Conservation (phyloP, 1,140 invertebrate species). For the Sitobion miscanthi region DNA sequence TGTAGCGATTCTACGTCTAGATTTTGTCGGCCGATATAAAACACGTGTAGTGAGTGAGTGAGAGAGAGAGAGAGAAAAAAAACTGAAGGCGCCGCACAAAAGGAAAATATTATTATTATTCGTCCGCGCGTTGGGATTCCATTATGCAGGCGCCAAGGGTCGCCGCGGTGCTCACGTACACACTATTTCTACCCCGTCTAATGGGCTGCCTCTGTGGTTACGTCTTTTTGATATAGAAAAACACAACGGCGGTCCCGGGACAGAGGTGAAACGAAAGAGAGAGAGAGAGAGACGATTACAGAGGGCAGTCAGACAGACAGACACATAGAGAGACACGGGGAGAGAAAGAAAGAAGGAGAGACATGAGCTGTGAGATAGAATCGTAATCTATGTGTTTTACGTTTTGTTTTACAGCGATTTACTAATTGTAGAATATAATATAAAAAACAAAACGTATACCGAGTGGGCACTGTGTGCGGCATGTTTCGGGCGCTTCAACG, state of each 20-base stretch:
- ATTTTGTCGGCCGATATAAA: constrained; percentile 46
- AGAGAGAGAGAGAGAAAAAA: not conserved
- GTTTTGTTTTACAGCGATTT: not conserved
- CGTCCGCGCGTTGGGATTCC: constrained; percentile 33
- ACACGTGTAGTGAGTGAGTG: constrained; percentile 20
- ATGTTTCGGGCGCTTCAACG: not conserved
- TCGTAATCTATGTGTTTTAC: not conserved
- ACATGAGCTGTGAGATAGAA: not conserved
- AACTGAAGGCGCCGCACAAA: constrained; percentile 20
- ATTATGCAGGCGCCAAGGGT: constrained; percentile 55
- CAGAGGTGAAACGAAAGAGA: no score
- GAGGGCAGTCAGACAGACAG: no score
- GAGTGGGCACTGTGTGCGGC: not conserved
- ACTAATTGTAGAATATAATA: not conserved
- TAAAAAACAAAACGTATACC: not conserved
- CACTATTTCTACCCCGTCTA: constrained; percentile 8
- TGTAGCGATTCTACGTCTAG: constrained; percentile 27
- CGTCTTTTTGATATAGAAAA: not conserved
- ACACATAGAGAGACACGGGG: no score
- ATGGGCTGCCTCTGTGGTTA: constrained; percentile 30
- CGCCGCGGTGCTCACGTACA: not conserved
- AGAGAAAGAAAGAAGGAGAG: not conserved
- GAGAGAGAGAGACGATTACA: no score
- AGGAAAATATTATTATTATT: constrained; percentile 47
- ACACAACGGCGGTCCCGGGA: not conserved